Base-by-base conservation (phyloP, 2,888 invertebrate species). In the Chymomyza amoena region DNA sequence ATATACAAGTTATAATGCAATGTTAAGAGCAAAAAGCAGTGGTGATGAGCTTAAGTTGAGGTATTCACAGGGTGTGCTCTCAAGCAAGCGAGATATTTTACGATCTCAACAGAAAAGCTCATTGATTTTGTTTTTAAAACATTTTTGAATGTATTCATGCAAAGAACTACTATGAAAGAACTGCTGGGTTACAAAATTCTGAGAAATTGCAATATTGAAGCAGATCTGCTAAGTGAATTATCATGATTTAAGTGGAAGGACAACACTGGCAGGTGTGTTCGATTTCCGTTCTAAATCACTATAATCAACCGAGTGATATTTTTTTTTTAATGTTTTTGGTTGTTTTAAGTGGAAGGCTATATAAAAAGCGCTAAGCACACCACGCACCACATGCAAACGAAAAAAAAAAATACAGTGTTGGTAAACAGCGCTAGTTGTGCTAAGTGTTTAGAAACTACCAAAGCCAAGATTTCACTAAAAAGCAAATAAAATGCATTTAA, bases 351-450 rank as follows among this genome's bases (percentile, higher is more conserved):
- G 36, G 20, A 6, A 36, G 32, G 15, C 4, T 28, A 25, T 50
- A 39, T 18, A 56, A 65, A 56, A 65, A 72, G 52, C 56, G 36
- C 60, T 10, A 64, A 54, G 54, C 39, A 15, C 18, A 77, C 66
- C 66, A 57, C 64, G 70, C 61, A 70, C 72, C 70, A 68, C 78
- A 78, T 78, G 78, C 78, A 75, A 18, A 54, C 4, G 20, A 54
- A 18, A 54, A 54, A 52, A 54, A 18, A 66, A 68, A n/a, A n/a
- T n/a, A 70, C 68, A 72, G 70, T 77, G 62, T 75, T 69, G 56
- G 54, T 54, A 72, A 72, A 66, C 66, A 64, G 63, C 70, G 51
- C 67, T 63, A 54, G 15, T 51, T 15, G 51, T 51, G 51, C 16
- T 51, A 25, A 1, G 32, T 32, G 4, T 32, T 32, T 32, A 45